Percentiles rank a stretch among this genome's conserved stretches.
phyloP scores from a whole-genome alignment of 2,113 vertebrate genomes.

The Seriola quinqueradiata region DNA sequence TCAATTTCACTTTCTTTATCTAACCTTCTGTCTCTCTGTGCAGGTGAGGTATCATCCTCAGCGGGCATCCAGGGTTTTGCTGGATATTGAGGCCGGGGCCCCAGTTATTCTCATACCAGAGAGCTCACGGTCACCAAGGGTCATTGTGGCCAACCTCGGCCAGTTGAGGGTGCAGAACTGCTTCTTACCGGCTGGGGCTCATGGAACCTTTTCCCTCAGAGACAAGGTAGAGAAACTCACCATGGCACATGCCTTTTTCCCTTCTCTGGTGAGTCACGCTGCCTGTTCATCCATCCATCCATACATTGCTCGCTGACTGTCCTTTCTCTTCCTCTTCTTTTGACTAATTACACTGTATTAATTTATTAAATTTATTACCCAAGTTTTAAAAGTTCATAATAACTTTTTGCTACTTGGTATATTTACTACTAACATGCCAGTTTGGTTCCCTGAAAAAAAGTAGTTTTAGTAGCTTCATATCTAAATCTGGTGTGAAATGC shows the following conservation, averaged over 20 bases:
- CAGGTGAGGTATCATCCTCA: constrained; percentile 95
- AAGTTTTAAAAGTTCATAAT: background rate
- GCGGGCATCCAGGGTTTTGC: constrained; percentile 89
- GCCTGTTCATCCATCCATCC: background rate
- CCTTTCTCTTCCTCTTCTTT: background rate
- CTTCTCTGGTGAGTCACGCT: constrained; percentile 84
- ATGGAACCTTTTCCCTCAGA: constrained; percentile 91
- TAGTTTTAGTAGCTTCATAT: background rate
- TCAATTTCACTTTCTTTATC: background rate
- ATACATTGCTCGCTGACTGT: background rate
- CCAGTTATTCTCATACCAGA: constrained; percentile 97
- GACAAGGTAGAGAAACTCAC: constrained; percentile 94
- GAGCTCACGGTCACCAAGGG: constrained; percentile 91
- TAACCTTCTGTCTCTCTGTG: background rate
- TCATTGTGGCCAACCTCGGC: constrained; percentile 96
- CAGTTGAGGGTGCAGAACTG: constrained; percentile 94
- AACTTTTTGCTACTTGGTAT: background rate
- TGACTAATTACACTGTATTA: constrained; percentile 31
- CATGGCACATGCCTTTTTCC: constrained; percentile 83
- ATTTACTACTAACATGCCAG: background rate
- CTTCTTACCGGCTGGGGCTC: constrained; percentile 90
- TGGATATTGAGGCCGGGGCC: constrained; percentile 96
- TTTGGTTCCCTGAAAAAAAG: background rate
- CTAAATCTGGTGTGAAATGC: constrained; percentile 2
- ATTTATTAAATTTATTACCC: constrained; percentile 4